Evolutionary conservation across 35 echinoderm and acorn worm species (phyloP).

Genomic region (Eucidaris tribuloides): DNA sequence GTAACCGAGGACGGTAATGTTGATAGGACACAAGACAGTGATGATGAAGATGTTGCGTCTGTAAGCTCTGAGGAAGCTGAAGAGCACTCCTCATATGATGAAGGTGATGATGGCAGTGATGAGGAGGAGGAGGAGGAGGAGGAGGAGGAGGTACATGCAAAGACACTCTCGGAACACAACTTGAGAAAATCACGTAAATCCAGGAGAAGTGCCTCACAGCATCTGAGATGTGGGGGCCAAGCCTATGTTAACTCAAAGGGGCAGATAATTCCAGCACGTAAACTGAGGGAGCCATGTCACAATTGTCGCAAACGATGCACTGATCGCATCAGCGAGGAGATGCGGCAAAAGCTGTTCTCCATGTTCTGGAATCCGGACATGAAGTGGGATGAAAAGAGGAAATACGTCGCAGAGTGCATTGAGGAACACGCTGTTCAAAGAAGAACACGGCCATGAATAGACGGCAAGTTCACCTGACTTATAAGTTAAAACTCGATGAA

Average conservation of each 20-base stretch:
- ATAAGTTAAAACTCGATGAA: not conserved
- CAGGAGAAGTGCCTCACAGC: not conserved
- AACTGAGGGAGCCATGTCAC: not conserved
- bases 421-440: not conserved
- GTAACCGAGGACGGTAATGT: too few relatives aligned
- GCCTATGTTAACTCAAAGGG: constrained; percentile 2
- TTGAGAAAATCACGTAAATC: not conserved
- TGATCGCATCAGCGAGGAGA: not conserved
- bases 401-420: not conserved
- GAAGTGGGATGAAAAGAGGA: not conserved
- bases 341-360: constrained; percentile 15
- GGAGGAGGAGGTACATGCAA: not conserved
- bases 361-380: constrained; percentile 26
- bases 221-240: not conserved
- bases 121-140: not conserved
- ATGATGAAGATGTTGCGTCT: too few relatives aligned
- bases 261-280: not conserved
- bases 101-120: not conserved
- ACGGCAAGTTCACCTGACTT: not conserved
- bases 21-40: too few relatives aligned
- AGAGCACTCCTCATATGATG: not conserved
- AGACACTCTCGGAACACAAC: not conserved
- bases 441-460: not conserved
- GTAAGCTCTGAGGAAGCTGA: too few relatives aligned
- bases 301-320: constrained; percentile 6